Base-by-base conservation (phyloP, 1,140 invertebrate species). In the Aradophagus sp. region DNA sequence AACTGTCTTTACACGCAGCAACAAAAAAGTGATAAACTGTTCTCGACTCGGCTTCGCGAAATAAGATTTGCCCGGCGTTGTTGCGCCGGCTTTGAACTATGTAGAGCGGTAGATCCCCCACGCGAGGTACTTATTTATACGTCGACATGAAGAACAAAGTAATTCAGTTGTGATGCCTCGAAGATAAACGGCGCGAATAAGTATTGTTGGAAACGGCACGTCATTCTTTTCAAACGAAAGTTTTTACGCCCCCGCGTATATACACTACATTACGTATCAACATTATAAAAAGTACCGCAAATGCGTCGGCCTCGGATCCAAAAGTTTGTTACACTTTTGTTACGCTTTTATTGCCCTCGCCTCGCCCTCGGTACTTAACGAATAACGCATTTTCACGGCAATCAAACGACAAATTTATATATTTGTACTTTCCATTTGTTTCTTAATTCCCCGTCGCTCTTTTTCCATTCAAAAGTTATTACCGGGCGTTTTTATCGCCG, bases 51-150 rank as follows among this genome's bases (percentile, higher is more conserved):
- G 8, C 20, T 23, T 36, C 23, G 11, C 26, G 41, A 63, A 63
- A 63, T n/a, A n/a, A n/a, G n/a, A n/a, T n/a, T n/a, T n/a, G n/a
- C n/a, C n/a, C n/a, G n/a, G n/a, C n/a, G n/a, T n/a, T n/a, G n/a
- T n/a, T n/a, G n/a, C n/a, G n/a, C n/a, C n/a, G n/a, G n/a, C n/a
- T n/a, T n/a, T n/a, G n/a, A n/a, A n/a, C n/a, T n/a, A n/a, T n/a
- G n/a, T n/a, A n/a, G n/a, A n/a, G n/a, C n/a, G n/a, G n/a, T n/a
- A n/a, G n/a, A n/a, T n/a, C n/a, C n/a, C n/a, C n/a, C n/a, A n/a
- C n/a, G n/a, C n/a, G n/a, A n/a, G n/a, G n/a, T n/a, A n/a, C 66
- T 69, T 62, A 55, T 56, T 69, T 69, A 58, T 53, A 61, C 34
- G 53, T 59, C 59, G 55, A 72, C 55, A 26, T 26, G 55, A 44